Base-by-base conservation (phyloP, 2,797 vertebrate species). In the Sebastes steindachneri region DNA sequence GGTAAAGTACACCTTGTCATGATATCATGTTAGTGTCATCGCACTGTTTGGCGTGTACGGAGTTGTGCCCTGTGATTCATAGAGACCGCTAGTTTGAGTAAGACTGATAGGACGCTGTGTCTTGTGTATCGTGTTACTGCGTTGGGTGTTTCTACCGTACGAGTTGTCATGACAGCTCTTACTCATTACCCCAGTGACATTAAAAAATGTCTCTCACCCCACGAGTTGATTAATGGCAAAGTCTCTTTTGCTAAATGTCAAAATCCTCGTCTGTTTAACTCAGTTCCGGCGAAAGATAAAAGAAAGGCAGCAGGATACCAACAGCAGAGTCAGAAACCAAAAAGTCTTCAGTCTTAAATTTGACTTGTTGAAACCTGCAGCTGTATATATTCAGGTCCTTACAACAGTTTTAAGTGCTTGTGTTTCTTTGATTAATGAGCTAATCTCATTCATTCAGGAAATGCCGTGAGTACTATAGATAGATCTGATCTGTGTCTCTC, bases 1-100 rank as follows among this genome's bases (percentile, higher is more conserved):
- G 98, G 99, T 99, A 94, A 82, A 67, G 23, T 28, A 9, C 1
- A 7, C 3, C 9, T 33, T 28, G 23, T 23, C 12, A 3, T 11
- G 11, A 68, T n/a, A 4, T 60, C 12, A 28, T 51, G 1, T 7
- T 15, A 12, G 21, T 45, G 51, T 57, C 41, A n/a, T 8, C 45
- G 71, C 12, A 1, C 23, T 66, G 53, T 69, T 19, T 33, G 12
- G 25, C n/a, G 21, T 35, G 33, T 60, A 23, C 3, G 9, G 25
- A 41, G 10, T 23, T 23, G 29, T 11, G 48, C 31, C 15, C 21
- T 54, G 51, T 58, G 62, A 54, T 63, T 29, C 66, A 58, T 51
- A 45, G 55, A 76, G 45, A 29, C 11, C 64, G 11, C 29, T 25
- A 21, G 31, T 68, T 65, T 57, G 25, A 23, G 51, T 26, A 15